Evolutionary conservation across 1,140 invertebrate species (phyloP).

Genomic region (Sinella curviseta): DNA sequence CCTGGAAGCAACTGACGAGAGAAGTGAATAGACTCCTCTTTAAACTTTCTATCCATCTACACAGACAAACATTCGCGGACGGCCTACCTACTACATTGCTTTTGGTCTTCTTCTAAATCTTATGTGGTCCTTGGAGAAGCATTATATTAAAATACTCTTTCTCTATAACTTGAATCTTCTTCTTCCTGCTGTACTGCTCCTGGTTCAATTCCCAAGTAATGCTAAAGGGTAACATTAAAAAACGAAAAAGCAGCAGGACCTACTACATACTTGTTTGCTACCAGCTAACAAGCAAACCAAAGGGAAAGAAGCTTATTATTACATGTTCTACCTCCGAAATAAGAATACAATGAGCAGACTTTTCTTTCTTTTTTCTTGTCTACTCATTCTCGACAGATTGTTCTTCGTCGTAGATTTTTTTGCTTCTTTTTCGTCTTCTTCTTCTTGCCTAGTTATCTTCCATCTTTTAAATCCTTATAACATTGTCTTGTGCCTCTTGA

Average conservation of each 20-base stretch:
- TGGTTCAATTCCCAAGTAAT: too few species aligned
- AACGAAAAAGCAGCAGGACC: background rate
- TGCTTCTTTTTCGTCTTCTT: background rate
- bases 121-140: background rate
- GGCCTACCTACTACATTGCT: too few species aligned
- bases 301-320: too few species aligned
- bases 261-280: too few species aligned
- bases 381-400: background rate
- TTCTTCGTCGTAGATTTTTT: background rate
- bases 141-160: constrained; percentile 9
- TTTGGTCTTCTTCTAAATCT: background rate
- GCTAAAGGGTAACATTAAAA: constrained; percentile 16
- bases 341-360: background rate
- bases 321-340: too few species aligned
- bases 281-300: background rate
- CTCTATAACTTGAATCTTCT: too few species aligned
- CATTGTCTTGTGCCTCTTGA: background rate
- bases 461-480: background rate
- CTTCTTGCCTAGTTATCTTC: background rate
- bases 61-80: too few species aligned
- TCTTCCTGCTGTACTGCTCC: background rate
- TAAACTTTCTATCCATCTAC: too few species aligned
- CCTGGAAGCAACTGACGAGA: constrained; percentile 1
- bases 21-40: too few species aligned
- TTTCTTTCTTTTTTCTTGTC: background rate